Evolutionary conservation across 2,113 vertebrate species (phyloP).

Genomic region (Hippocampus guttulatus): DNA sequence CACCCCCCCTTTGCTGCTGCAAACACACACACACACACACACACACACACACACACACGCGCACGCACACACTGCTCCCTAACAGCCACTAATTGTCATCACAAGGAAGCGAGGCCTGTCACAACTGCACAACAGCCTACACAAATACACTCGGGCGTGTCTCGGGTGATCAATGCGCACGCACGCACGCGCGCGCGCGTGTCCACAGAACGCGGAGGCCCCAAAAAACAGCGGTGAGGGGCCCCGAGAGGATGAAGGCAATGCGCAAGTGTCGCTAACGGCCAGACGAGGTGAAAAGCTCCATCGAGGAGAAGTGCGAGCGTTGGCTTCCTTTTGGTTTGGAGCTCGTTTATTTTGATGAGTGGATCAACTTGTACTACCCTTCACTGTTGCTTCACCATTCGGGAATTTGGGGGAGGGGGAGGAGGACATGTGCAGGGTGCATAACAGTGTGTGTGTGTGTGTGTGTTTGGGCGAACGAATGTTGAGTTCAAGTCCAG

Average conservation of each 20-base stretch:
- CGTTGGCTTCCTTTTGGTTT: too few species aligned
- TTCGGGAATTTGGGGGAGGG: too few species aligned
- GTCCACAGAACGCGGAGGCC: conserved; percentile 1
- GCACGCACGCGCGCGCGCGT: conserved; percentile 53
- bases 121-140: conserved; percentile 77
- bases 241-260: conserved; percentile 30
- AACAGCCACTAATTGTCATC: conserved; percentile 78
- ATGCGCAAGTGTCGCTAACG: conserved; percentile 71
- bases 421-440: too few species aligned
- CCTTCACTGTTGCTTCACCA: too few species aligned
- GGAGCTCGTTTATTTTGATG: too few species aligned
- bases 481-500: neutral
- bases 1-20: neutral
- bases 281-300: conserved; percentile 31
- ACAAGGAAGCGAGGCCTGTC: conserved; percentile 74
- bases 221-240: conserved; percentile 32
- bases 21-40: neutral
- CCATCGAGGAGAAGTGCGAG: neutral
- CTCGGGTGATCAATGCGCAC: neutral
- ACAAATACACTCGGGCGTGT: conserved; percentile 60
- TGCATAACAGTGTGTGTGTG: neutral
- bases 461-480: neutral
- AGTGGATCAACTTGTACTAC: too few species aligned
- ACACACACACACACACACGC: neutral
- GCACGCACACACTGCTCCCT: conserved; percentile 56